Conservation (phyloP, 2,113 vertebrate genomes). For the Camarhynchus parvulus region DNA sequence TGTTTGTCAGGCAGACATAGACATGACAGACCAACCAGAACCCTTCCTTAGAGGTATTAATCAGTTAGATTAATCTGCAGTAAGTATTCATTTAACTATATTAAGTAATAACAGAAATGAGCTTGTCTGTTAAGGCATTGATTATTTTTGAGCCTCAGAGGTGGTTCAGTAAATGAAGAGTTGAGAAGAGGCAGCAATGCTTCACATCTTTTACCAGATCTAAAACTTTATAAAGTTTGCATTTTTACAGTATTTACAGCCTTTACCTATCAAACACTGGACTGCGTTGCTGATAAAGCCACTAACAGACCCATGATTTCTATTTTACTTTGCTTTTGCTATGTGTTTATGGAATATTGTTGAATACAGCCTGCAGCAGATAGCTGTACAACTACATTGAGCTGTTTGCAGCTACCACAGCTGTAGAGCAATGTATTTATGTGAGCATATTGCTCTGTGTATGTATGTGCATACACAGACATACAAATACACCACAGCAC, state of each 20-base stretch:
- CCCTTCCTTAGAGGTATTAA: neutral
- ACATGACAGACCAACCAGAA: neutral
- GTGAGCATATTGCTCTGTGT: neutral
- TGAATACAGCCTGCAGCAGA: neutral
- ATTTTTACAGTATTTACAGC: neutral
- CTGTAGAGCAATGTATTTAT: neutral
- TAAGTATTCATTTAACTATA: neutral
- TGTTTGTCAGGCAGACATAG: slow-evolving; percentile 3
- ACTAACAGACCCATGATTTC: neutral
- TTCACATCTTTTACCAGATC: neutral
- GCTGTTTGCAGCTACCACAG: neutral
- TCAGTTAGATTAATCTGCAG: neutral
- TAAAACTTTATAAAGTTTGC: neutral
- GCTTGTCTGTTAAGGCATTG: neutral
- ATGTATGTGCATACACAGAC: neutral
- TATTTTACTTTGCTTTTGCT: neutral
- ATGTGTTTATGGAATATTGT: neutral
- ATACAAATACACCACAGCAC: neutral
- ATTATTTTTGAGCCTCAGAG: neutral
- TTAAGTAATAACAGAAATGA: neutral
- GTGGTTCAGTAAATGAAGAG: neutral
- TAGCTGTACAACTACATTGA: neutral
- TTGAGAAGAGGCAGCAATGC: neutral
- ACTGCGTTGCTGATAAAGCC: neutral
- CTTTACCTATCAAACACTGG: neutral